Conservation (phyloP, 1,140 invertebrate species). For the Sarcophaga peregrina region DNA sequence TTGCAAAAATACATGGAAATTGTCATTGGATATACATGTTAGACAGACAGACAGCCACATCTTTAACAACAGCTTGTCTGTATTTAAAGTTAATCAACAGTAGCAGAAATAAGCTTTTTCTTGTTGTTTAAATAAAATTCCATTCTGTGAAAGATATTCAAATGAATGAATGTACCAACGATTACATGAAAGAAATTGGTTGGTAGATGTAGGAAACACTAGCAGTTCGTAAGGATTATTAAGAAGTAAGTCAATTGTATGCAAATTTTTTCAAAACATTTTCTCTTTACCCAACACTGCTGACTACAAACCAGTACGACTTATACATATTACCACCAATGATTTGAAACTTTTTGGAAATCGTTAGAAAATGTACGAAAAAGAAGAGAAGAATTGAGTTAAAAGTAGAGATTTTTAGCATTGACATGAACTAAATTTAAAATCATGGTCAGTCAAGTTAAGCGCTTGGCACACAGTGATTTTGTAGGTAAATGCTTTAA, state of each 20-base stretch:
- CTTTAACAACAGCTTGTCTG: background rate
- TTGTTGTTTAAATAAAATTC: no score
- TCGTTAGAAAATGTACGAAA: no score
- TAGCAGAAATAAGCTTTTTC: background rate
- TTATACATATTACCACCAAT: no score
- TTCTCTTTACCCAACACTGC: no score
- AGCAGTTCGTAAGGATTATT: slow-evolving; percentile 27
- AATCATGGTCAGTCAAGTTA: slow-evolving; percentile 10
- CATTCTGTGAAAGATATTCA: no score
- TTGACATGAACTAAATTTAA: background rate
- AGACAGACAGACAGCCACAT: background rate
- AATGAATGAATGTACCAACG: background rate
- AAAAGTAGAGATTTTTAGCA: slow-evolving; percentile 2
- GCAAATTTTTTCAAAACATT: background rate
- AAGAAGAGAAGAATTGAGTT: background rate
- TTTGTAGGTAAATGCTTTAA: no score
- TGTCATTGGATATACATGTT: background rate
- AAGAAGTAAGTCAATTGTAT: slow-evolving; percentile 38
- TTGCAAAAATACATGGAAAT: background rate
- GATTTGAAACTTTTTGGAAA: no score
- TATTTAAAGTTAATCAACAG: slow-evolving; percentile 22
- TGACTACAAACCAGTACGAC: no score
- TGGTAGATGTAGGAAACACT: background rate
- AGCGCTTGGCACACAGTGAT: background rate
- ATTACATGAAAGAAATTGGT: no score